A percentile compares a stretch with the other conserved stretches of the same genome.
phyloP scores from a whole-genome alignment of 2,797 vertebrate genomes.

The Alectoris magna region DNA sequence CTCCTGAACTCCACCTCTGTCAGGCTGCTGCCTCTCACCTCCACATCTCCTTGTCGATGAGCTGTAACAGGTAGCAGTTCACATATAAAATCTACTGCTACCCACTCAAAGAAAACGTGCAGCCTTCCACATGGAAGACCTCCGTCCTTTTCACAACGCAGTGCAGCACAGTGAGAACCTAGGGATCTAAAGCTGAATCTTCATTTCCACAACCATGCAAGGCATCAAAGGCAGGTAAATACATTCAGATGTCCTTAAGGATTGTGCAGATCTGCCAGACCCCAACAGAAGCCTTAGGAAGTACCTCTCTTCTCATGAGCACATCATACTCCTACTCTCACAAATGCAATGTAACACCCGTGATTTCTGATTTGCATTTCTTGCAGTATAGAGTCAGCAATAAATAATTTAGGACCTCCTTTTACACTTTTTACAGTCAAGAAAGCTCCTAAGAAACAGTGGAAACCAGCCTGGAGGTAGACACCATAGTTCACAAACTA shows the following conservation, averaged over 20 bases:
- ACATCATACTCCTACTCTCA: neutral
- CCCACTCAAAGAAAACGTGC: neutral
- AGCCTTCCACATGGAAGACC: neutral
- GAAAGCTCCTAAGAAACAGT: neutral
- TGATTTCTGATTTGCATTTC: neutral
- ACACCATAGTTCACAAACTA: neutral
- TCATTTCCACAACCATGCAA: neutral
- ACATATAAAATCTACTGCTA: neutral
- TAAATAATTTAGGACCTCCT: neutral
- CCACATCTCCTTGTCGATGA: neutral
- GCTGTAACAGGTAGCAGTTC: neutral
- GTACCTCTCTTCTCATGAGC: neutral
- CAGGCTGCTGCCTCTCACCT: neutral
- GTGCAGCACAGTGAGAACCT: too few species aligned
- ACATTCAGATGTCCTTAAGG: rapidly evolving
- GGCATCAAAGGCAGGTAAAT: neutral
- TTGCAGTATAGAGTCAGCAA: neutral
- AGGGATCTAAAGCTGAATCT: neutral
- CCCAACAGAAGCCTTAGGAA: neutral
- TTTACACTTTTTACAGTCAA: neutral
- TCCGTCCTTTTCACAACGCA: neutral
- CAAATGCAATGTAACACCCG: neutral
- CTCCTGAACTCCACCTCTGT: neutral
- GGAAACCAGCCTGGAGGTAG: neutral
- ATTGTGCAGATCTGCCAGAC: neutral